Evolutionary conservation across 2,888 invertebrate genomes (phyloP).

Genomic region (Eutolmus rufibarbis): DNA sequence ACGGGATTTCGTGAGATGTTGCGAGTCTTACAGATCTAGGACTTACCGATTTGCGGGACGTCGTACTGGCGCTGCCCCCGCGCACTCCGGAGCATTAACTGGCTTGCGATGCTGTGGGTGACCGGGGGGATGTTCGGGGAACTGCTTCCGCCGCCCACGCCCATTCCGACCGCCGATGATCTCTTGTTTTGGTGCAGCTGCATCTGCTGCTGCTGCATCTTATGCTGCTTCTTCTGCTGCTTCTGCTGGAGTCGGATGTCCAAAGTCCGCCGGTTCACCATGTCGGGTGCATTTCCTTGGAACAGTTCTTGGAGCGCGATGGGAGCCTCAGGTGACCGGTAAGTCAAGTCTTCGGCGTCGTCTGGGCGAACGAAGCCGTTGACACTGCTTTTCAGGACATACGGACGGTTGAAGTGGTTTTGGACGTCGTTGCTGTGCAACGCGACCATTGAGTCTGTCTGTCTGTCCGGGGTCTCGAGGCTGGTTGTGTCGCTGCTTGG

Average conservation of each 20-base stretch:
- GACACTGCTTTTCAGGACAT: not conserved
- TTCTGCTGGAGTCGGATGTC: constrained; percentile 51
- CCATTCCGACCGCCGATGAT: constrained; percentile 53
- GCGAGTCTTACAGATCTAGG: not conserved
- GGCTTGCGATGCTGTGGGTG: constrained; percentile 72
- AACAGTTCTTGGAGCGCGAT: constrained; percentile 56
- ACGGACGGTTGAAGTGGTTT: constrained; percentile 16
- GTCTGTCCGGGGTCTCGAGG: not conserved
- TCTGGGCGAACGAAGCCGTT: not conserved
- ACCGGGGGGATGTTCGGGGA: constrained; percentile 55
- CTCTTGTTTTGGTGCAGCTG: constrained; percentile 49
- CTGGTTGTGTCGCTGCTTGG: not conserved
- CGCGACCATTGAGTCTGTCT: not conserved
- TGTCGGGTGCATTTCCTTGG: constrained; percentile 51
- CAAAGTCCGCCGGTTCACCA: not conserved
- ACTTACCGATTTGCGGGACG: constrained; percentile 86
- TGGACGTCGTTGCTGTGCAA: constrained; percentile 21
- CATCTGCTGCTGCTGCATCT: constrained; percentile 49
- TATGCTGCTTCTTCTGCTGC: constrained; percentile 57
- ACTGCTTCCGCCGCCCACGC: constrained; percentile 48
- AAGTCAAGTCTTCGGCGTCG: not conserved
- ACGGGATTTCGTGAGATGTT: not conserved
- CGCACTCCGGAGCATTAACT: constrained; percentile 80
- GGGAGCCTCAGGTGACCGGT: constrained; percentile 48
- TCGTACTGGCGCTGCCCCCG: constrained; percentile 81